Evolutionary conservation across 2,113 vertebrate genomes (phyloP).

Genomic region (Globicephala melas): DNA sequence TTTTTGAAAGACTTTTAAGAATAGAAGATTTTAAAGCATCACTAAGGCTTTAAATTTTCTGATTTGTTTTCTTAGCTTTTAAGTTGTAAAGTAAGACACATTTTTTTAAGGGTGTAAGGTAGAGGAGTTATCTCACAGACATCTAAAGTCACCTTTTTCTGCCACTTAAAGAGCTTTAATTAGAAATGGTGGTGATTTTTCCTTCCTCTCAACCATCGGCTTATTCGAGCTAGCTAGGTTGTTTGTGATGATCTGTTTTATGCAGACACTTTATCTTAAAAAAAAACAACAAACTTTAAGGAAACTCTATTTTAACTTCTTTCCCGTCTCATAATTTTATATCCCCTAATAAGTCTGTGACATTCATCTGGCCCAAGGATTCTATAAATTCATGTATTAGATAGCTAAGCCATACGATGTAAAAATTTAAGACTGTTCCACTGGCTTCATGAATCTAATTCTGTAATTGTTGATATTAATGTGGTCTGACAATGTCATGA

Average conservation of each 20-base stretch:
- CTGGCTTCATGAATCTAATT: slow-evolving; percentile 59
- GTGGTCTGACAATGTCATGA: slow-evolving; percentile 46
- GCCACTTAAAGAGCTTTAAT: neutral
- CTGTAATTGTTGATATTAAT: slow-evolving; percentile 61
- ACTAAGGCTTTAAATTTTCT: neutral
- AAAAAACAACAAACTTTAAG: slow-evolving; percentile 2
- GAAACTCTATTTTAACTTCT: slow-evolving; percentile 49
- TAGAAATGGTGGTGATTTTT: neutral
- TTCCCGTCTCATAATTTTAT: slow-evolving; percentile 39
- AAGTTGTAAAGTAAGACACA: neutral
- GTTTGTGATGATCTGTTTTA: neutral
- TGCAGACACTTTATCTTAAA: neutral
- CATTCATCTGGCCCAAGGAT: slow-evolving; percentile 53
- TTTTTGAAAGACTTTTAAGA: slow-evolving; percentile 29
- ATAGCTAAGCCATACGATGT: slow-evolving; percentile 45
- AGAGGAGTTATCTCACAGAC: neutral
- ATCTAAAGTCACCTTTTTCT: neutral
- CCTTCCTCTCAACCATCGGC: neutral
- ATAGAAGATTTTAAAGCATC: neutral
- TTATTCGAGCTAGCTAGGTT: neutral
- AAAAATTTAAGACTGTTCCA: slow-evolving; percentile 49
- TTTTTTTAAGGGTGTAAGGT: neutral
- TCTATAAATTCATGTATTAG: slow-evolving; percentile 55
- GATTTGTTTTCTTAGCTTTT: slow-evolving; percentile 6
- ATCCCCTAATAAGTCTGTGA: slow-evolving; percentile 49